A percentile compares a stretch with the other conserved stretches of the same genome.
These are phyloP conservation scores for Heteromyza rotundicornis DNA, from an alignment of 2,888 invertebrate genomes.

Conservation along the genomic window DNA sequence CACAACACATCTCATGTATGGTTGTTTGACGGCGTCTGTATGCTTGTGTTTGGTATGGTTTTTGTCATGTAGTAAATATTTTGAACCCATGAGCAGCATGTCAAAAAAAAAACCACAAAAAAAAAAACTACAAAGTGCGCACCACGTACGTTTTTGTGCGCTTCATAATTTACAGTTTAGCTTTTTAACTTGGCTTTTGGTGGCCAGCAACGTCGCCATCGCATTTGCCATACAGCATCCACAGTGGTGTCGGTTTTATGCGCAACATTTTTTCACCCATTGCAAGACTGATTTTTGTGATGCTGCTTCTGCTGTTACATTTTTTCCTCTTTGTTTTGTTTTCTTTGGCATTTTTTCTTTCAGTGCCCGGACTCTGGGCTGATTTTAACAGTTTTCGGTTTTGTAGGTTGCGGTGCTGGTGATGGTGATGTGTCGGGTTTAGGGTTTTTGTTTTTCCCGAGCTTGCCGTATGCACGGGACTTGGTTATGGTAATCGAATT, in stretches of 20 bases:
- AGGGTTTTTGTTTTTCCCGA: constrained; percentile 34
- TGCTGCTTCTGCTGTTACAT: constrained; percentile 16
- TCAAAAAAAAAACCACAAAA: neutral
- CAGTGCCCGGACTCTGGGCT: neutral
- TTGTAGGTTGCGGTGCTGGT: neutral
- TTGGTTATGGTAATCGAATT: constrained; percentile 59
- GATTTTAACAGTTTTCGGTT: neutral
- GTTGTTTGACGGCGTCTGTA: neutral
- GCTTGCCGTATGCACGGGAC: constrained; percentile 47
- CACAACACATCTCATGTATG: neutral
- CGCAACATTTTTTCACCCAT: constrained; percentile 8
- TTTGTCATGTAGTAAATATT: no score
- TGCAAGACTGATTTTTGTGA: no score
- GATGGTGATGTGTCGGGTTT: neutral
- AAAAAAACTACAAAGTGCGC: neutral
- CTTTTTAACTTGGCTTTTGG: constrained; percentile 2
- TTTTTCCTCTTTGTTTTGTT: constrained; percentile 2
- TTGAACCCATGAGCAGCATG: neutral
- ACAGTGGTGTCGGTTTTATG: neutral
- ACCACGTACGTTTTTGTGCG: neutral
- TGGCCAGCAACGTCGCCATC: neutral
- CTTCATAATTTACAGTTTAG: constrained; percentile 4
- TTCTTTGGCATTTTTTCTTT: constrained; percentile 34
- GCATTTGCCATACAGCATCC: neutral
- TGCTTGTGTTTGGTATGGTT: neutral